These are phyloP conservation scores for Leuctra nigra DNA, from an alignment of 2,888 invertebrate genomes.

Conservation along the genomic window DNA sequence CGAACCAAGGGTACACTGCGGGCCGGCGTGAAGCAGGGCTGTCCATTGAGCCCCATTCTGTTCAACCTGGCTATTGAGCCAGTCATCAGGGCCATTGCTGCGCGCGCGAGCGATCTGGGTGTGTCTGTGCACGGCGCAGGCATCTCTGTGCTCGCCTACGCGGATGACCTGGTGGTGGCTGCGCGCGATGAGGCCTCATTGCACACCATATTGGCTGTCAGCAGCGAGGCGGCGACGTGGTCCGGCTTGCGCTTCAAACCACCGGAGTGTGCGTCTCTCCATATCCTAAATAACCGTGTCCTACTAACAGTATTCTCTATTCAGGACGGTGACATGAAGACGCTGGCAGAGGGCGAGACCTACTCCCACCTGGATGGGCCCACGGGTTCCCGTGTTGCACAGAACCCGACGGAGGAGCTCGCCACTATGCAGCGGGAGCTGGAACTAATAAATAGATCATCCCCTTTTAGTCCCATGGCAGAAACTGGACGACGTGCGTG, in stretches of 20 bases:
- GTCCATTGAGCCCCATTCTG: conserved; percentile 35
- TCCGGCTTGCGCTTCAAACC: conserved; percentile 34
- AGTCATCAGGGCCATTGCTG: conserved; percentile 20
- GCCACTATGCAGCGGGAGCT: conserved; percentile 20
- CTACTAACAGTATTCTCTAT: background rate
- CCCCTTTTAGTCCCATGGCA: conserved; percentile 31
- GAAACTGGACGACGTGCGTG: conserved; percentile 29
- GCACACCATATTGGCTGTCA: conserved; percentile 18
- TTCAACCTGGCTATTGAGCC: conserved; percentile 36
- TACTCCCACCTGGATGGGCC: conserved; percentile 36
- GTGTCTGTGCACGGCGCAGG: conserved; percentile 16
- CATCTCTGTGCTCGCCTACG: conserved; percentile 27
- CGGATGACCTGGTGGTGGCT: conserved; percentile 31
- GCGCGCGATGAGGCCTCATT: conserved; percentile 20
- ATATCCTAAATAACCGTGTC: conserved; percentile 16
- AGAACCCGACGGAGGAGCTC: conserved; percentile 24
- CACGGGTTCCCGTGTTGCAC: conserved; percentile 32
- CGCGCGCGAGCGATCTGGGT: background rate
- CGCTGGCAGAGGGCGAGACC: conserved; percentile 24
- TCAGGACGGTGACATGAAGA: background rate
- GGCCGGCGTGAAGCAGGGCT: conserved; percentile 33
- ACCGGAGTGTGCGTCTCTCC: conserved; percentile 33
- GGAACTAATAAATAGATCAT: no score
- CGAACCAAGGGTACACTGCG: conserved; percentile 5
- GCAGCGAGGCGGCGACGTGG: conserved; percentile 17